Percentiles rank a stretch among this genome's conserved stretches.
phyloP scores from a whole-genome alignment of 2,888 invertebrate genomes.

The Lobophora halterata region DNA sequence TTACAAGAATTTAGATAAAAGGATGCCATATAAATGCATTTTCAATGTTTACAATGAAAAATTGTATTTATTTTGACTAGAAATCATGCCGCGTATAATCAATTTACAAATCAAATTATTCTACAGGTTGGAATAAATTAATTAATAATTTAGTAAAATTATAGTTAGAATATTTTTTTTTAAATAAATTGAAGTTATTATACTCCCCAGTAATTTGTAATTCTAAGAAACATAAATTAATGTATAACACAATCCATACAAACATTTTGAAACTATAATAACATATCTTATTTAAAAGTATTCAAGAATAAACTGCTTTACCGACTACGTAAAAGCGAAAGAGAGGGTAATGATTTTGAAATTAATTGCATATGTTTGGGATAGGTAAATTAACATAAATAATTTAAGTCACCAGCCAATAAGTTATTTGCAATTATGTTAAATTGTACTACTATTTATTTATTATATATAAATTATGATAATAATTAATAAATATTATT shows the following conservation, averaged over 20 bases:
- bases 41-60: constrained; percentile 29
- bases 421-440: constrained; percentile 13
- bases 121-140: no score
- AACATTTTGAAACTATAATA: constrained; percentile 2
- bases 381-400: no score
- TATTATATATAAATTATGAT: constrained; percentile 22
- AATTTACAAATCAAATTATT: not conserved
- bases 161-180: no score
- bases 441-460: constrained; percentile 36
- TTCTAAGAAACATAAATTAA: no score
- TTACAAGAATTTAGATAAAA: constrained; percentile 11
- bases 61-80: constrained; percentile 50
- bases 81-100: constrained; percentile 35
- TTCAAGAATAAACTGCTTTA: no score
- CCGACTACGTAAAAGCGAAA: no score
- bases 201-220: no score
- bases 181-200: no score
- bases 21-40: constrained; percentile 36
- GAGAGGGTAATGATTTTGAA: no score
- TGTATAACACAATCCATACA: no score
- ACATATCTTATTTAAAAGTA: constrained; percentile 11
- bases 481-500: no score
- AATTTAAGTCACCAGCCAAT: constrained; percentile 41
- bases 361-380: no score
- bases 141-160: not conserved